A percentile compares a stretch with the other conserved stretches of the same genome.
phyloP scores from a whole-genome alignment of 2,113 vertebrate species.

The Perccottus glenii region DNA sequence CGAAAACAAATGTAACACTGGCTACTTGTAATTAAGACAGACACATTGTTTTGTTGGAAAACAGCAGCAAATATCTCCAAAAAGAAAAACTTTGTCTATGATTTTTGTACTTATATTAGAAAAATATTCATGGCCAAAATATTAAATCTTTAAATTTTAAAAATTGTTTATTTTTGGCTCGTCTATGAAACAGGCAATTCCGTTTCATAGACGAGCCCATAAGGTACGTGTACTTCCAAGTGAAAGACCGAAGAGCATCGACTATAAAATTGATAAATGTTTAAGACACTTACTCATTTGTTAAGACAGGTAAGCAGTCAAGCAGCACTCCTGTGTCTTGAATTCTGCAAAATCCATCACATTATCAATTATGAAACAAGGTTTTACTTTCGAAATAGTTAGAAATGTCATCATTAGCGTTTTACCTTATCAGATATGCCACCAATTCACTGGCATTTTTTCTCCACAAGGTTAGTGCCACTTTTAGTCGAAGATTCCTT shows the following conservation, averaged over 20 bases:
- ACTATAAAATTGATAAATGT: neutral
- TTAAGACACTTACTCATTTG: conserved; percentile 85
- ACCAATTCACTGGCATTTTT: conserved; percentile 94
- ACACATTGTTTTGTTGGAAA: no score
- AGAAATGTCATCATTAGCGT: no score
- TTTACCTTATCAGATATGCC: conserved; percentile 94
- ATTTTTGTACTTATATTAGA: no score
- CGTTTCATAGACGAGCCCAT: no score
- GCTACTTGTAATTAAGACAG: neutral
- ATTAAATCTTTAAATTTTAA: no score
- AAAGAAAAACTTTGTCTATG: neutral
- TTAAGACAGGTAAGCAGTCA: conserved; percentile 95
- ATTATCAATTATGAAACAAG: neutral
- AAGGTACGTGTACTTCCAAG: neutral
- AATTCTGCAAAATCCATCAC: conserved; percentile 81
- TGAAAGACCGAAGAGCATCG: neutral
- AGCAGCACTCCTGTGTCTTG: conserved; percentile 92
- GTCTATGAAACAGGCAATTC: no score
- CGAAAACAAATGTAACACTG: neutral
- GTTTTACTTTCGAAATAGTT: neutral
- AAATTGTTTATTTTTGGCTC: no score
- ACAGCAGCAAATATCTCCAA: no score
- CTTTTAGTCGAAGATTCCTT: conserved; percentile 92
- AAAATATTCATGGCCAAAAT: no score
- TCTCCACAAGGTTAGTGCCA: conserved; percentile 96